These are phyloP conservation scores for Heterochromis multidens DNA, from an alignment of 2,113 vertebrate species.

Conservation along the genomic window DNA sequence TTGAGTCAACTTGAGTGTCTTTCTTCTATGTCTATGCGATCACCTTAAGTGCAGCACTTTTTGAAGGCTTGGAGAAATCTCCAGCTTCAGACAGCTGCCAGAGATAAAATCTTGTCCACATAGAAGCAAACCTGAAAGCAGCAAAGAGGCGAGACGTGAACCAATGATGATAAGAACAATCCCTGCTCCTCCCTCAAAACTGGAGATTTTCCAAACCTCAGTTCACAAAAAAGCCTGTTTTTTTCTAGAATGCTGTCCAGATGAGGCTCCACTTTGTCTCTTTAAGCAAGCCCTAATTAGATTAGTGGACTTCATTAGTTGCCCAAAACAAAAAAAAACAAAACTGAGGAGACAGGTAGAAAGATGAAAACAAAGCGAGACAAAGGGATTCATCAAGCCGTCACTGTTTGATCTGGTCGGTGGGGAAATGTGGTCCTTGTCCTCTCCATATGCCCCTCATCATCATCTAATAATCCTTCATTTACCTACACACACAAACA, in stretches of 20 bases:
- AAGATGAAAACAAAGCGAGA: neutral
- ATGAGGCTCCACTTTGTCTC: slow-evolving; percentile 52
- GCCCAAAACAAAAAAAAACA: neutral
- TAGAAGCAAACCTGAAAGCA: neutral
- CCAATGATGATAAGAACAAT: neutral
- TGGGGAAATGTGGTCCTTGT: slow-evolving; percentile 42
- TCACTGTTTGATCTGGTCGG: slow-evolving; percentile 55
- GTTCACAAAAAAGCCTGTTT: neutral
- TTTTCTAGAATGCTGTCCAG: neutral
- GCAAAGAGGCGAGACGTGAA: neutral
- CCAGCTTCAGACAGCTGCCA: neutral
- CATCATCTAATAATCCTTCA: slow-evolving; percentile 40
- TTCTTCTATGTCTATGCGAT: neutral
- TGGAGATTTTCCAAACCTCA: slow-evolving; percentile 26
- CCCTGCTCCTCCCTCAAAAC: neutral
- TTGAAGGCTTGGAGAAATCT: neutral
- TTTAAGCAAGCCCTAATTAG: slow-evolving; percentile 60
- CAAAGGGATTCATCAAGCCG: slow-evolving; percentile 12
- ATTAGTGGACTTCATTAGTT: slow-evolving; percentile 59
- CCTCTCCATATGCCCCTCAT: slow-evolving; percentile 42
- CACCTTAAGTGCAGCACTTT: neutral
- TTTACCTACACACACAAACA: neutral
- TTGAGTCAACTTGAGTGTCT: neutral
- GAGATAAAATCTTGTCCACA: slow-evolving; percentile 21
- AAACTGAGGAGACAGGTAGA: slow-evolving; percentile 12